phyloP scores from a whole-genome alignment of 2,113 vertebrate species.

The Salvelinus namaycush region DNA sequence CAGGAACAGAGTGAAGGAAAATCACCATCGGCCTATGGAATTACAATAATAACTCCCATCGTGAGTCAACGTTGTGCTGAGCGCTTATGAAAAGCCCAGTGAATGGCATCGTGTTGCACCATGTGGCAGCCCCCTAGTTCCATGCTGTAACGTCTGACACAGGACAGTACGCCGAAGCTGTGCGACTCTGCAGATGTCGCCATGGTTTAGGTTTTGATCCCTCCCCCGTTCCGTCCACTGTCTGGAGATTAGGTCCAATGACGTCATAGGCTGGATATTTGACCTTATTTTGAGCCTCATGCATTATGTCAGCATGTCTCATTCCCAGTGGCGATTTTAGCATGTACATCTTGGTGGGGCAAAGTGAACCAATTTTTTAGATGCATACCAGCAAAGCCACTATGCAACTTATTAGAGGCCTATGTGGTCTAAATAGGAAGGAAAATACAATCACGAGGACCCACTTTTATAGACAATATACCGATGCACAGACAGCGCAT shows the following conservation, averaged over 20 bases:
- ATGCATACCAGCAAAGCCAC: too few relatives aligned
- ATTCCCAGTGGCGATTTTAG: neutral
- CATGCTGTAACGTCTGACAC: neutral
- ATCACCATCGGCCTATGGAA: neutral
- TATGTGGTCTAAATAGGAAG: too few relatives aligned
- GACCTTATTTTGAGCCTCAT: constrained; percentile 12
- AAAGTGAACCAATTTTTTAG: too few relatives aligned
- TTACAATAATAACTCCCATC: neutral
- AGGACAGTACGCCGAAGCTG: neutral
- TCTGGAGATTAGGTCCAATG: constrained; percentile 6
- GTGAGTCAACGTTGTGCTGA: neutral
- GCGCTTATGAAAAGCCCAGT: neutral
- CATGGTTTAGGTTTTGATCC: constrained; percentile 1
- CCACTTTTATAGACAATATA: too few relatives aligned
- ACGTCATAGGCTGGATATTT: constrained; percentile 7
- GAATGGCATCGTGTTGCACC: neutral
- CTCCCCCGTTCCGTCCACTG: neutral
- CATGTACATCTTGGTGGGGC: too few relatives aligned
- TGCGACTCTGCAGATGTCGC: constrained; percentile 2
- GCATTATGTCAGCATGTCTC: constrained; percentile 8
- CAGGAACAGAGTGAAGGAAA: neutral
- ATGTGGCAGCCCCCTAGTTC: neutral
- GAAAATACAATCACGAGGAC: too few relatives aligned
- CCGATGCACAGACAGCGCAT: too few relatives aligned
- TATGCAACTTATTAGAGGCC: too few relatives aligned